Conservation (phyloP, 2,888 invertebrate species). For the Acanthosepion lycidas region DNA sequence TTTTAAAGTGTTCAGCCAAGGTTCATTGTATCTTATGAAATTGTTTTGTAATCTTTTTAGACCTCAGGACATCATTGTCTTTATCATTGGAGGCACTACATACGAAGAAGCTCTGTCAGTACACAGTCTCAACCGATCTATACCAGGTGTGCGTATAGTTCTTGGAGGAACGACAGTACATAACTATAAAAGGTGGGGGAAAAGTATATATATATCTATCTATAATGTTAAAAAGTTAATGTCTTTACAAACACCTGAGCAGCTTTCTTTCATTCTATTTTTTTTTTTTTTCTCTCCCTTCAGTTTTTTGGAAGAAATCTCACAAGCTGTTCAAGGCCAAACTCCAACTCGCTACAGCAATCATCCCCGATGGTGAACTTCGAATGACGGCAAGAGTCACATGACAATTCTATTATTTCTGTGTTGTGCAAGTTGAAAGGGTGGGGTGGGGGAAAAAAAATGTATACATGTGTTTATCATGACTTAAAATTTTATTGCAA, state of each 20-base stretch:
- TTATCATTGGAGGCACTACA: slow-evolving; percentile 95
- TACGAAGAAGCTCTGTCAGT: slow-evolving; percentile 95
- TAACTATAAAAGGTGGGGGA: slow-evolving; percentile 77
- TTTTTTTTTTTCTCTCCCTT: slow-evolving; percentile 36
- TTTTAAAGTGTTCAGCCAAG: too few species aligned
- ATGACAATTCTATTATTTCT: slow-evolving; percentile 33
- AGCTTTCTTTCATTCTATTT: too few species aligned
- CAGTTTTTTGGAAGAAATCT: slow-evolving; percentile 64
- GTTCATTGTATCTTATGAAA: not conserved
- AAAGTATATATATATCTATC: too few species aligned
- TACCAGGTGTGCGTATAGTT: slow-evolving; percentile 83
- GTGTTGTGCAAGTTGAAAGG: not conserved
- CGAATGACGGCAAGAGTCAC: not conserved
- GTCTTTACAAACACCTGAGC: too few species aligned
- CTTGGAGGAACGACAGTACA: slow-evolving; percentile 94
- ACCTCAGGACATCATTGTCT: slow-evolving; percentile 94
- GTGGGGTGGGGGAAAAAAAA: not conserved
- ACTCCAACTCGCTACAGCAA: slow-evolving; percentile 43
- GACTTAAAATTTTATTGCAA: not conserved
- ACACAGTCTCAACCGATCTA: slow-evolving; percentile 83
- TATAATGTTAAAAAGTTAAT: not conserved
- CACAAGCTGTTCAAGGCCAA: slow-evolving; percentile 55
- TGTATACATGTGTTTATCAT: not conserved
- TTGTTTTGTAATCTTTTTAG: slow-evolving; percentile 74
- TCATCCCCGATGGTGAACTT: slow-evolving; percentile 46